Conservation (phyloP, 2,797 vertebrate species). For the Anas capensis region DNA sequence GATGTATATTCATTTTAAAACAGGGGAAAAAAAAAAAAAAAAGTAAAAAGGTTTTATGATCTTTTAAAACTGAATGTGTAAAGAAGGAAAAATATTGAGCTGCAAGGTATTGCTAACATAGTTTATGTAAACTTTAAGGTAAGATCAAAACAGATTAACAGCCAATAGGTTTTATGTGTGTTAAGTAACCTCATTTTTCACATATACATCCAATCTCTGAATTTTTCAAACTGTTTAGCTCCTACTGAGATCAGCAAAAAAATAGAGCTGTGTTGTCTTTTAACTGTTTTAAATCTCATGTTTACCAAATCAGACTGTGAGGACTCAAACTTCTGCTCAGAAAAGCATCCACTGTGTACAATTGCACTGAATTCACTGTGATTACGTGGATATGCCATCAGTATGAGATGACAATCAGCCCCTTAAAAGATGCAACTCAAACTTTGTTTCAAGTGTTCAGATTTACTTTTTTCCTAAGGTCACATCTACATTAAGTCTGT, state of each 20-base stretch:
- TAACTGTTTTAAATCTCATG: not conserved
- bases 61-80: not conserved
- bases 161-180: not conserved
- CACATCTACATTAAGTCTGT: not conserved
- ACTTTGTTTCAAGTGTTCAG: not conserved
- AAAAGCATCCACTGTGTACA: not conserved
- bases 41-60: not conserved
- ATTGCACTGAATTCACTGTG: not conserved
- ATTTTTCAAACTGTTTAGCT: not conserved
- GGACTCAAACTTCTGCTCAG: not conserved
- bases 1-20: not conserved
- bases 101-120: not conserved
- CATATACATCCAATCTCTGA: not conserved
- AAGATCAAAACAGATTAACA: not conserved
- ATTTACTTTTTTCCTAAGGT: not conserved
- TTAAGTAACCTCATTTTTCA: not conserved
- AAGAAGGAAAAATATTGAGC: not conserved
- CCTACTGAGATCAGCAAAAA: slow-evolving; percentile 7
- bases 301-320: not conserved
- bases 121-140: not conserved
- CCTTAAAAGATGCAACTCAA: not conserved
- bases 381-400: not conserved
- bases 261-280: not conserved
- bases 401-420: not conserved
- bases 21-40: fast-evolving